A percentile compares a stretch with the other conserved stretches of the same genome.
phyloP scores from a whole-genome alignment of 2,113 vertebrate species.

The Arizona elegans region DNA sequence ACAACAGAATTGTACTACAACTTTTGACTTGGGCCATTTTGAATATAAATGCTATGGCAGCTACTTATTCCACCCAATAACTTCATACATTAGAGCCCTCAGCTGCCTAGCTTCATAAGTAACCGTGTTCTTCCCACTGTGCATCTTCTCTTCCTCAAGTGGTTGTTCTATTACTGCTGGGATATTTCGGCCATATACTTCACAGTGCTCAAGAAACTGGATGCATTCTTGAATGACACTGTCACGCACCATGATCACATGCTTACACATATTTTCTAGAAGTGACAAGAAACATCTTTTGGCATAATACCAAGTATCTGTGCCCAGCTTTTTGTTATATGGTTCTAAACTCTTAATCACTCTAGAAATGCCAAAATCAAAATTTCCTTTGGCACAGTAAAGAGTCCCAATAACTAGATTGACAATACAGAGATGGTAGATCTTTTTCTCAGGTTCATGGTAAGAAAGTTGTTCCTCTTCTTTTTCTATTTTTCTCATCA shows the following conservation, averaged over 20 bases:
- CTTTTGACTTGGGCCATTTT: background rate
- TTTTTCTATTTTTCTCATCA: conserved; percentile 96
- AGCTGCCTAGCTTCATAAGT: conserved; percentile 90
- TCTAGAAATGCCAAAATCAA: conserved; percentile 93
- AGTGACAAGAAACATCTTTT: conserved; percentile 94
- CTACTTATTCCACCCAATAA: conserved; percentile 84
- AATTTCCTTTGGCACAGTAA: conserved; percentile 95
- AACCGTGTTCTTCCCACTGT: conserved; percentile 90
- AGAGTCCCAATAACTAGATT: conserved; percentile 97
- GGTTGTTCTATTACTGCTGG: conserved; percentile 89
- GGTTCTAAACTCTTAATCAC: conserved; percentile 97
- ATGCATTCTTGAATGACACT: conserved; percentile 84
- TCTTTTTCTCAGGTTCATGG: conserved; percentile 86
- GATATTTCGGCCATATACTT: conserved; percentile 83
- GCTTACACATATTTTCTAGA: conserved; percentile 96
- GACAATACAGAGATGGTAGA: conserved; percentile 94
- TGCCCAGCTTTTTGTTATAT: conserved; percentile 92
- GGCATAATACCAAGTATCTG: conserved; percentile 96
- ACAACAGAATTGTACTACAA: background rate
- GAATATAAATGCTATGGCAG: background rate
- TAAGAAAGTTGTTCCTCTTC: conserved; percentile 93
- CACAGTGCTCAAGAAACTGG: conserved; percentile 93
- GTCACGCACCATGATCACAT: conserved; percentile 86
- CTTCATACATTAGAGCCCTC: conserved; percentile 87
- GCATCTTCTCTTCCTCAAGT: conserved; percentile 83